These are phyloP conservation scores for Drosophila longiperda DNA, from an alignment of 2,888 invertebrate species.

Conservation along the genomic window DNA sequence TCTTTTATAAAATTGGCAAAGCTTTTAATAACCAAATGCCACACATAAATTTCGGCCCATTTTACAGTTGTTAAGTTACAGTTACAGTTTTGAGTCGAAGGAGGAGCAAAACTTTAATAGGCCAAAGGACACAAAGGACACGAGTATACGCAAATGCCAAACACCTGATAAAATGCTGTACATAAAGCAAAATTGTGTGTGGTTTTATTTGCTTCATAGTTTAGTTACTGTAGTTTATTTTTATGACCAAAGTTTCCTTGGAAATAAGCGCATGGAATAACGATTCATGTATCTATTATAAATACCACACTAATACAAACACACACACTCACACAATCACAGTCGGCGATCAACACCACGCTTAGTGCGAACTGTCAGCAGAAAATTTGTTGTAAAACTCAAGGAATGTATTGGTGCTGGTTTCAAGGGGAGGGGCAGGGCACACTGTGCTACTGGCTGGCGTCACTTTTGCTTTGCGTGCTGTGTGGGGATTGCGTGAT, in stretches of 20 bases:
- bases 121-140: constrained; percentile 50
- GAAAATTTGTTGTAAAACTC: constrained; percentile 16
- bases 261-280: constrained; percentile 67
- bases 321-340: constrained; percentile 2
- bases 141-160: constrained; percentile 48
- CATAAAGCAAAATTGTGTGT: constrained; percentile 15
- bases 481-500: constrained; percentile 62
- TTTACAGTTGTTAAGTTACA: constrained; percentile 28
- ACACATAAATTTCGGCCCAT: constrained; percentile 25
- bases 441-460: constrained; percentile 40
- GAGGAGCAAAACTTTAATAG: constrained; percentile 14
- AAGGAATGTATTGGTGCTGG: neutral
- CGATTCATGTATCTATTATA: constrained; percentile 62
- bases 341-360: constrained; percentile 57
- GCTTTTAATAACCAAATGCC: constrained; percentile 48
- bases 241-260: constrained; percentile 74
- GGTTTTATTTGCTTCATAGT: constrained; percentile 43
- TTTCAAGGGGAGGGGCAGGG: neutral
- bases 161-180: constrained; percentile 44
- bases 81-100: constrained; percentile 4
- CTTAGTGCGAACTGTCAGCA: constrained; percentile 64
- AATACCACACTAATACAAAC: constrained; percentile 30
- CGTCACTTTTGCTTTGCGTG: constrained; percentile 67
- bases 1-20: constrained; percentile 39
- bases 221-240: constrained; percentile 27